These are phyloP conservation scores for Xenopus borealis DNA, from an alignment of 2,113 vertebrate species.

Conservation along the genomic window DNA sequence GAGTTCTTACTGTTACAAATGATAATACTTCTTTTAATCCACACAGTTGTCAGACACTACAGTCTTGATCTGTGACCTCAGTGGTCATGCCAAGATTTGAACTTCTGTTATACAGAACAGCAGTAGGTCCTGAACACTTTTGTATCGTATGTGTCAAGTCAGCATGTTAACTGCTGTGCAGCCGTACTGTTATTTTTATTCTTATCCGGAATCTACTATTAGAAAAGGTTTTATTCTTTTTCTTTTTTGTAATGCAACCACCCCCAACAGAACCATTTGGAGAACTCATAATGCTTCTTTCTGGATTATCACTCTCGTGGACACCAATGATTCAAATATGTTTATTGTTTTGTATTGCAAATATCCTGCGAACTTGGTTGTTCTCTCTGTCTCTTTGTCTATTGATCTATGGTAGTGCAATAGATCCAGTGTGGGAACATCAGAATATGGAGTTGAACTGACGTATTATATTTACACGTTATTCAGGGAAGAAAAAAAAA, in stretches of 20 bases:
- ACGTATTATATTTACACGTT: too few relatives aligned
- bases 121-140: slow-evolving; percentile 19
- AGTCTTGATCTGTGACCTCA: slow-evolving; percentile 46
- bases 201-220: neutral
- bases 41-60: slow-evolving; percentile 45
- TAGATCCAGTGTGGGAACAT: too few relatives aligned
- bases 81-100: slow-evolving; percentile 50
- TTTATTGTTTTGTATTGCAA: too few relatives aligned
- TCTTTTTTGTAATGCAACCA: neutral
- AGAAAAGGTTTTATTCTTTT: neutral
- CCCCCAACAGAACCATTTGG: neutral
- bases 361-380: too few relatives aligned
- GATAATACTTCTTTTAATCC: slow-evolving; percentile 39
- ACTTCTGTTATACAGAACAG: slow-evolving; percentile 52
- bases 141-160: slow-evolving; percentile 1
- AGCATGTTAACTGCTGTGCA: slow-evolving; percentile 43
- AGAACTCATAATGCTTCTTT: neutral
- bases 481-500: too few relatives aligned
- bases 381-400: too few relatives aligned
- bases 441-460: too few relatives aligned
- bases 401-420: too few relatives aligned
- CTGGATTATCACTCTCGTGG: neutral
- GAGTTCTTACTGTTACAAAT: slow-evolving; percentile 17
- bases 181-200: slow-evolving; percentile 4
- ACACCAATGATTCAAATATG: too few relatives aligned